phyloP scores from a whole-genome alignment of 2,113 vertebrate species.

The Toxotes chatareus region DNA sequence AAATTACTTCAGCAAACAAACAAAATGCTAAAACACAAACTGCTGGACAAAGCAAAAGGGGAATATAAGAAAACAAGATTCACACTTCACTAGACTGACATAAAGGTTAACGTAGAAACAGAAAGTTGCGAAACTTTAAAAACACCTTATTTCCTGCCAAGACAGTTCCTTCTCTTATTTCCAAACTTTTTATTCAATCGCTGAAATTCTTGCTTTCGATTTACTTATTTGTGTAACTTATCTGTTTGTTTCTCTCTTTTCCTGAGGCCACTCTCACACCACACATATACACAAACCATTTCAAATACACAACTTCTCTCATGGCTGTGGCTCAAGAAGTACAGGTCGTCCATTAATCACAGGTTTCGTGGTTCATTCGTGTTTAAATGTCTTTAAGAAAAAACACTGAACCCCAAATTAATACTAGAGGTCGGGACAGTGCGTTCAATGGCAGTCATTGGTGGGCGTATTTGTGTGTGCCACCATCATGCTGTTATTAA shows the following conservation, averaged over 20 bases:
- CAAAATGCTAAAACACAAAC: slow-evolving; percentile 25
- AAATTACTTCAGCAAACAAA: neutral
- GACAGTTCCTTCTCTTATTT: slow-evolving; percentile 3
- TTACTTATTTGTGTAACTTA: neutral
- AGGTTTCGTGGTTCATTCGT: neutral
- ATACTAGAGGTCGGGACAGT: too few relatives aligned
- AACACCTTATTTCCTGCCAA: neutral
- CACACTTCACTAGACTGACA: neutral
- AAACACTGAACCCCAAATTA: neutral
- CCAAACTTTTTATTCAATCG: neutral
- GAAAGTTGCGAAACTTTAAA: slow-evolving; percentile 23
- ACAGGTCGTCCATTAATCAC: neutral
- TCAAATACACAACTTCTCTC: neutral
- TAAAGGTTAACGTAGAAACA: slow-evolving; percentile 19
- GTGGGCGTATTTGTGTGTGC: too few relatives aligned
- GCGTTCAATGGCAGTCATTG: too few relatives aligned
- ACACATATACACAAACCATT: neutral
- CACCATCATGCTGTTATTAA: too few relatives aligned
- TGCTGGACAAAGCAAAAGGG: slow-evolving; percentile 1
- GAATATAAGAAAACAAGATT: neutral
- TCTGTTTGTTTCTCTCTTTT: slow-evolving; percentile 3
- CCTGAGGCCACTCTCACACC: neutral
- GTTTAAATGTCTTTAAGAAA: neutral
- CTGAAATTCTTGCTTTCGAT: neutral
- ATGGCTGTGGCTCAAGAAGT: neutral